A percentile compares a stretch with the other conserved stretches of the same genome.
These are phyloP conservation scores for Dorcus parallelipipedus DNA, from an alignment of 2,888 invertebrate genomes.

Conservation along the genomic window DNA sequence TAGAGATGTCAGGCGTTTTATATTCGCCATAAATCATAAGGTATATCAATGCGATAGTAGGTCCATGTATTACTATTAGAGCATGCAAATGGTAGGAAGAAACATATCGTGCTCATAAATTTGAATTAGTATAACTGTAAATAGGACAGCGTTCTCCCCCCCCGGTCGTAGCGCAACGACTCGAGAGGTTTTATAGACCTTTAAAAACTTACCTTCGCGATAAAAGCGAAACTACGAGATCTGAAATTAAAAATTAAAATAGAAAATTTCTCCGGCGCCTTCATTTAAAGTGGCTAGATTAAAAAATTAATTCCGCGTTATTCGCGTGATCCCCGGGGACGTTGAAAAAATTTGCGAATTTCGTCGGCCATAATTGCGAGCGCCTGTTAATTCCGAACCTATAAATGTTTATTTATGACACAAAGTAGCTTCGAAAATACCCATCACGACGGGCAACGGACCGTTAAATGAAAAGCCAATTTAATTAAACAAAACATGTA, in stretches of 20 bases:
- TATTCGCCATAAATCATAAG: conserved; percentile 32
- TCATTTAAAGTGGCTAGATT: not conserved
- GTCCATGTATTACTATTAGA: conserved; percentile 34
- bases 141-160: conserved; percentile 26
- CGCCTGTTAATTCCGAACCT: not conserved
- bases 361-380: not conserved
- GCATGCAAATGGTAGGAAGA: conserved; percentile 33
- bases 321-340: not conserved
- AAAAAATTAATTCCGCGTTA: conserved; percentile 1
- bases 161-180: not conserved
- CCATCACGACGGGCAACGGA: conserved; percentile 32
- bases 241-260: conserved; percentile 1
- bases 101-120: conserved; percentile 30
- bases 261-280: not conserved
- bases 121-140: conserved; percentile 40
- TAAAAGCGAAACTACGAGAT: not conserved
- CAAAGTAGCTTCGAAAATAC: conserved; percentile 25
- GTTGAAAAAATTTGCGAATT: not conserved
- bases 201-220: conserved; percentile 13
- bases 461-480: conserved; percentile 45
- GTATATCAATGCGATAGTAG: conserved; percentile 35
- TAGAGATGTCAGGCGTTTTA: conserved; percentile 25
- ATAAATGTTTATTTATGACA: conserved; percentile 11
- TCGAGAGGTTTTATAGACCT: conserved; percentile 12
- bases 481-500: conserved; percentile 42